phyloP scores from a whole-genome alignment of 64 coral and sea anemone species.

The Cladopsammia gracilis region DNA sequence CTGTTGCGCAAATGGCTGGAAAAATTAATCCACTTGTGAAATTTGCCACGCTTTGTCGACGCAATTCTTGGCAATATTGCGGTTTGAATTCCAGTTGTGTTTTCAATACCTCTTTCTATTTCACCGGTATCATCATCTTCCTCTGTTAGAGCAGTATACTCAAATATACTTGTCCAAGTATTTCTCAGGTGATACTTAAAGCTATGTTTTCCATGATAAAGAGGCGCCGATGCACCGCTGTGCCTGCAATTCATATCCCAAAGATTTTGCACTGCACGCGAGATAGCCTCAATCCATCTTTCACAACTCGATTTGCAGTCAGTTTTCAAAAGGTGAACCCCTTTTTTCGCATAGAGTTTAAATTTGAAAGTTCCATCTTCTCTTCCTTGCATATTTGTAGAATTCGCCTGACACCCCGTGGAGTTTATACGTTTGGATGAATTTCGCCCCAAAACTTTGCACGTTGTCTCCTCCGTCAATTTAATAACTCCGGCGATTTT shows the following conservation, averaged over 20 bases:
- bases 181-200: background rate
- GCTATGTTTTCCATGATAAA: background rate
- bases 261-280: background rate
- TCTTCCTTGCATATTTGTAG: background rate
- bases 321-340: conserved; percentile 63
- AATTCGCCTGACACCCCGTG: background rate
- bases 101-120: background rate
- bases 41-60: background rate
- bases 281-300: conserved; percentile 53
- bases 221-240: background rate
- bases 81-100: background rate
- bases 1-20: background rate
- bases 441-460: conserved; percentile 1
- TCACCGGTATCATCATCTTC: background rate
- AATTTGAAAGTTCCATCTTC: conserved; percentile 28
- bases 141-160: background rate
- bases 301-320: conserved; percentile 44
- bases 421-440: background rate
- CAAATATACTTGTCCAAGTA: background rate
- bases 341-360: conserved; percentile 34
- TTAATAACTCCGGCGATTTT: conserved; percentile 40
- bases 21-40: conserved; percentile 3
- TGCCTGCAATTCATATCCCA: background rate
- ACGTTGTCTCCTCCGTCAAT: conserved; percentile 22
- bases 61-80: background rate